A percentile compares a stretch with the other conserved stretches of the same genome.
phyloP scores from a whole-genome alignment of 1,140 invertebrate species.

The Micrasema minimum region DNA sequence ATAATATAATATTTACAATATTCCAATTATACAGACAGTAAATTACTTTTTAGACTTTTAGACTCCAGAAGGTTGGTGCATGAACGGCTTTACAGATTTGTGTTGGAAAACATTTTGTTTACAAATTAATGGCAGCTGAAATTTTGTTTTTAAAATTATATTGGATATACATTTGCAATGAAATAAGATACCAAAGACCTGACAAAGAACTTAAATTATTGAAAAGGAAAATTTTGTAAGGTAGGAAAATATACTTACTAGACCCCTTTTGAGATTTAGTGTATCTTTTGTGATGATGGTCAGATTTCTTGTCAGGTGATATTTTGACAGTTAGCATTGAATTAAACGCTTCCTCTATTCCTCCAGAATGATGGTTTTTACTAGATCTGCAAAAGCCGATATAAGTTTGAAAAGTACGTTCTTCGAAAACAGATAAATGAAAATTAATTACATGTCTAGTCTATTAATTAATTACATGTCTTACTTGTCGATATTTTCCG shows the following conservation, averaged over 20 bases:
- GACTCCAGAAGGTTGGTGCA: too few species aligned
- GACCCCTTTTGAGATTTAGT: constrained; percentile 45
- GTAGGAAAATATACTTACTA: constrained; percentile 40
- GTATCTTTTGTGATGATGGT: constrained; percentile 42
- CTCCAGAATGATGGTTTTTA: constrained; percentile 36
- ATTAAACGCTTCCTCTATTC: constrained; percentile 49
- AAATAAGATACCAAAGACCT: too few species aligned
- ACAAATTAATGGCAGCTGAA: neutral
- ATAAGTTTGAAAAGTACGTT: neutral
- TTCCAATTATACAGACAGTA: too few species aligned
- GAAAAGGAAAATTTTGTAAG: too few species aligned
- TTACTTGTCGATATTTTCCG: constrained; percentile 46
- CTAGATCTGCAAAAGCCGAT: constrained; percentile 12
- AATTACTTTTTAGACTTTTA: too few species aligned
- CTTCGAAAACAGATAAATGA: neutral
- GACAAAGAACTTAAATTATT: too few species aligned
- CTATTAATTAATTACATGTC: neutral
- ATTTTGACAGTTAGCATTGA: constrained; percentile 41
- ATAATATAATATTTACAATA: too few species aligned
- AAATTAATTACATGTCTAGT: neutral
- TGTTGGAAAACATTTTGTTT: too few species aligned
- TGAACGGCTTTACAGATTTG: too few species aligned
- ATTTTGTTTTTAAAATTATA: neutral
- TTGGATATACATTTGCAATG: too few species aligned
- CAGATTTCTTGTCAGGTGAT: constrained; percentile 37